Percentiles rank a stretch among this genome's conserved stretches.
Evolutionary conservation across 64 coral and sea anemone genomes (phyloP).

Genomic region (Astreopora myriophthalma): DNA sequence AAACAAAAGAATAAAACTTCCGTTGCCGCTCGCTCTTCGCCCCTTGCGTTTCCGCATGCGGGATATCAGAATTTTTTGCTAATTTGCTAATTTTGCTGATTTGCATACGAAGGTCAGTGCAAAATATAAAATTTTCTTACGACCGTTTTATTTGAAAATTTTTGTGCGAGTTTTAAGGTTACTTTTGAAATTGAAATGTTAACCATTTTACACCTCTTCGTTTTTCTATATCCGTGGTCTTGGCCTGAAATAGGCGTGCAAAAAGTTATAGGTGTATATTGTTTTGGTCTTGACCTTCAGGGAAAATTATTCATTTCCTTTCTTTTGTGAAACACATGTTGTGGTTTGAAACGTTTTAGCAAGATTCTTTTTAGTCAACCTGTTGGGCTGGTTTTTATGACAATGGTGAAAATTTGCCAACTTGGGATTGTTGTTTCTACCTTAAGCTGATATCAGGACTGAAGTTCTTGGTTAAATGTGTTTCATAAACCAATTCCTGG

Average conservation of each 20-base stretch:
- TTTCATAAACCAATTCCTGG: background rate
- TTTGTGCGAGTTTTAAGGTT: background rate
- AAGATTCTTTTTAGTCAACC: background rate
- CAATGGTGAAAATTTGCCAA: constrained; percentile 38
- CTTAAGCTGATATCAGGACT: background rate
- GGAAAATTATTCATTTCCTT: background rate
- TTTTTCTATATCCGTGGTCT: background rate
- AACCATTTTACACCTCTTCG: background rate
- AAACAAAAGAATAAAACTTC: constrained; percentile 55
- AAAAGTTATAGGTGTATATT: background rate
- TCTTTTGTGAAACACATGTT: background rate
- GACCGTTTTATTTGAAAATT: background rate
- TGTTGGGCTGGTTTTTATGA: background rate
- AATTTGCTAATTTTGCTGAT: background rate
- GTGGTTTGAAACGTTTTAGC: background rate
- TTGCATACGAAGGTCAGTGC: background rate
- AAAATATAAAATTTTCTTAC: background rate
- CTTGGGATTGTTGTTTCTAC: background rate
- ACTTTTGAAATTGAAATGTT: too few relatives aligned
- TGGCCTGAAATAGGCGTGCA: background rate
- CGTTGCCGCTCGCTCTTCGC: background rate
- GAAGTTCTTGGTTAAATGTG: background rate
- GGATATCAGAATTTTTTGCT: background rate
- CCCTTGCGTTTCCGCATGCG: background rate
- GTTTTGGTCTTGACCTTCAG: background rate